phyloP scores from a whole-genome alignment of 1,140 invertebrate species.

The Leptinotarsa texana region DNA sequence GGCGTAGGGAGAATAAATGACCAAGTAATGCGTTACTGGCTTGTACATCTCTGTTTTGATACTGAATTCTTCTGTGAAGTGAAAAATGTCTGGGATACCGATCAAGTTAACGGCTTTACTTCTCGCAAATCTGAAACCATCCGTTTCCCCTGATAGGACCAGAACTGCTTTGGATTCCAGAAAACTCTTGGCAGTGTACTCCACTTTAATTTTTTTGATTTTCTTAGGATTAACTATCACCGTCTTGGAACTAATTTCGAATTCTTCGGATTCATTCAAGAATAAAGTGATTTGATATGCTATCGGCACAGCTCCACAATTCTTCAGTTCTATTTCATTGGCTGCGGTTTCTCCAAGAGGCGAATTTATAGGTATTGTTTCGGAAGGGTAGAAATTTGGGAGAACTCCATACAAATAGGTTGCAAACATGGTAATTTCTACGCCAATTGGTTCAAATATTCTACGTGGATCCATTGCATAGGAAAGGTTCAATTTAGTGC shows the following conservation, averaged over 20 bases:
- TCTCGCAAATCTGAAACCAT: conserved; percentile 44
- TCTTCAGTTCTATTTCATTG: conserved; percentile 34
- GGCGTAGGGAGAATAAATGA: not conserved
- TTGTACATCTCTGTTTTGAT: conserved; percentile 8
- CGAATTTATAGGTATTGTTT: conserved; percentile 43
- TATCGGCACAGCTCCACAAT: conserved; percentile 38
- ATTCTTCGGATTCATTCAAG: conserved; percentile 42
- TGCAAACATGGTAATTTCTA: conserved; percentile 17
- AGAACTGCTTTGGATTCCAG: conserved; percentile 40
- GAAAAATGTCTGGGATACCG: conserved; percentile 37
- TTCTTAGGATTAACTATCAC: conserved; percentile 32
- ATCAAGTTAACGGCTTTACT: conserved; percentile 49
- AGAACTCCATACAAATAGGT: conserved; percentile 53
- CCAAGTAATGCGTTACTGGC: not conserved
- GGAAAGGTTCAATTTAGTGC: conserved; percentile 55
- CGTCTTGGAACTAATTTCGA: conserved; percentile 32
- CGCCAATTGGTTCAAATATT: conserved; percentile 37
- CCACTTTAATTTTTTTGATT: conserved; percentile 37
- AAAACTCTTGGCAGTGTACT: conserved; percentile 38
- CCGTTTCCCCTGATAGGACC: conserved; percentile 51
- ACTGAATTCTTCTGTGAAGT: not conserved
- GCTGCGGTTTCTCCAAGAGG: conserved; percentile 32
- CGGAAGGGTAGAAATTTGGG: conserved; percentile 47
- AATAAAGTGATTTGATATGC: conserved; percentile 40
- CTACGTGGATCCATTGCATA: conserved; percentile 51